Conservation (phyloP, 2,797 vertebrate genomes). For the Lithobates sylvaticus region DNA sequence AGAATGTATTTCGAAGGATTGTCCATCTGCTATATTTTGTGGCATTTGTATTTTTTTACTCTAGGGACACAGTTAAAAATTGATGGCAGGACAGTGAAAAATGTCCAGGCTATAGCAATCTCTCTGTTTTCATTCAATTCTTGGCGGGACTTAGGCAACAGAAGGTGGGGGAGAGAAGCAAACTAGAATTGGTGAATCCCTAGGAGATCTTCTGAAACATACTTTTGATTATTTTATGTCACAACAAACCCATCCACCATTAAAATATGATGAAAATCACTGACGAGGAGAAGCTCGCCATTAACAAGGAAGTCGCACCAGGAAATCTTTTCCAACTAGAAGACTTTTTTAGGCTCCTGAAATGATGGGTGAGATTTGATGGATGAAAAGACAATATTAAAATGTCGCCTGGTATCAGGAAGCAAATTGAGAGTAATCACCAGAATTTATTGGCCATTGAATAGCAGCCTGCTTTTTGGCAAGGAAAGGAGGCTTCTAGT, state of each 20-base stretch:
- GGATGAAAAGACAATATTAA: conserved; percentile 72
- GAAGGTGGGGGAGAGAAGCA: conserved; percentile 49
- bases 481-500: conserved; percentile 64
- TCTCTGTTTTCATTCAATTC: conserved; percentile 53
- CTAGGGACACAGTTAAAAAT: conserved; percentile 58
- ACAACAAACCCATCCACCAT: conserved; percentile 67
- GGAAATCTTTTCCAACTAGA: conserved; percentile 68
- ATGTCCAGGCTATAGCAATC: conserved; percentile 26
- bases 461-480: conserved; percentile 68
- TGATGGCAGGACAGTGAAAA: conserved; percentile 62
- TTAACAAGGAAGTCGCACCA: conserved; percentile 67
- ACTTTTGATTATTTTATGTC: conserved; percentile 66
- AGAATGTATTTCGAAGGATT: conserved; percentile 57
- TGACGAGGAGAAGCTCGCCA: conserved; percentile 66
- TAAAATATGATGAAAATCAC: conserved; percentile 72
- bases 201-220: conserved; percentile 60
- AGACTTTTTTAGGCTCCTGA: conserved; percentile 62
- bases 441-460: conserved; percentile 71
- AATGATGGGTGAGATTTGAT: conserved; percentile 69
- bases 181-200: conserved; percentile 52
- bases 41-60: conserved; percentile 58
- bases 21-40: conserved; percentile 58
- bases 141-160: conserved; percentile 39
- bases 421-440: conserved; percentile 72
- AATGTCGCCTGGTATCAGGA: conserved; percentile 69